Percentiles rank a stretch among this genome's conserved stretches.
Evolutionary conservation across 2,113 vertebrate species (phyloP).

Genomic region (Silurus meridionalis): DNA sequence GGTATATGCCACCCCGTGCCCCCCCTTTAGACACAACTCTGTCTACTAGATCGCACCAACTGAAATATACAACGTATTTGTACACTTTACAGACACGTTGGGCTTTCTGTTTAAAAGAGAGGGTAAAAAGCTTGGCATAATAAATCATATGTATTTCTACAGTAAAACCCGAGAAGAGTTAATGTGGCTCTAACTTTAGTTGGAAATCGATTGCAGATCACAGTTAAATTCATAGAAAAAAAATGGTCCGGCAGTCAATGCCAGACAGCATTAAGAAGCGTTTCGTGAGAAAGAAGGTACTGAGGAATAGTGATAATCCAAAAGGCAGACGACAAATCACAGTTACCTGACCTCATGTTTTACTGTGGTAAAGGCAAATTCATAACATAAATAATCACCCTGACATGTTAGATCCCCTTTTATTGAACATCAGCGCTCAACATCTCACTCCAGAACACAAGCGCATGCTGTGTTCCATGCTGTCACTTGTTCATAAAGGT

Average conservation of each 20-base stretch:
- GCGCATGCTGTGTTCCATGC: conserved; percentile 30
- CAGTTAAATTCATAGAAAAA: not conserved
- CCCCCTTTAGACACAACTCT: no score
- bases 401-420: conserved; percentile 28
- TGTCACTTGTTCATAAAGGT: conserved; percentile 25
- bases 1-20: no score
- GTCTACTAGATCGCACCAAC: not conserved
- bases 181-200: not conserved
- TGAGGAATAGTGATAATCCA: conserved; percentile 6
- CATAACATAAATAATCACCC: conserved; percentile 17
- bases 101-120: not conserved
- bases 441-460: conserved; percentile 25
- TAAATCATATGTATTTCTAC: conserved; percentile 15
- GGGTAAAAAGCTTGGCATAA: not conserved
- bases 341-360: conserved; percentile 26
- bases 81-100: not conserved
- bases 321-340: not conserved
- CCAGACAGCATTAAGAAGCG: conserved; percentile 14
- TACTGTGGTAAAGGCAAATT: conserved; percentile 18
- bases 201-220: conserved; percentile 11
- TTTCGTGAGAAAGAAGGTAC: conserved; percentile 10
- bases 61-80: conserved; percentile 5
- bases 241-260: not conserved
- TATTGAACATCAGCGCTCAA: conserved; percentile 15
- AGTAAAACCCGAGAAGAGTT: not conserved